A percentile compares a stretch with the other conserved stretches of the same genome.
Evolutionary conservation across 2,797 vertebrate species (phyloP).

Genomic region (Rousettus madagascariensis): DNA sequence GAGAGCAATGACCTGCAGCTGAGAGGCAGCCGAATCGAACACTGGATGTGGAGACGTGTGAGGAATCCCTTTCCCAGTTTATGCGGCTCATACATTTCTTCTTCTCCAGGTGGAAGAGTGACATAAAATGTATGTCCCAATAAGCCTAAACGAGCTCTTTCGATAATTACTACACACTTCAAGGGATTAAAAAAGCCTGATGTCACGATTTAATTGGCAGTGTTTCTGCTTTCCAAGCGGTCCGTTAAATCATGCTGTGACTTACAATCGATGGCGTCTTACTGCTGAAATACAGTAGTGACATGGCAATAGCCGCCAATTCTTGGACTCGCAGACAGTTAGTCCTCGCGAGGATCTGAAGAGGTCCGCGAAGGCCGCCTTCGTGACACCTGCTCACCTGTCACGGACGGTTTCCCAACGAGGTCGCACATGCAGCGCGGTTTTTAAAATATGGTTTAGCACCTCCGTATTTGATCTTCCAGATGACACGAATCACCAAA

Average conservation of each 20-base stretch:
- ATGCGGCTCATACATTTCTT: background rate
- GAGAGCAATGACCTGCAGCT: background rate
- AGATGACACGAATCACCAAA: background rate
- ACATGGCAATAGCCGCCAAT: background rate
- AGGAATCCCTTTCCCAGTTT: background rate
- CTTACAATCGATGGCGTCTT: background rate
- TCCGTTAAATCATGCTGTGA: background rate
- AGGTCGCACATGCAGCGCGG: fast-evolving
- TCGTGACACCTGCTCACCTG: background rate
- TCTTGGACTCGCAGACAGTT: background rate
- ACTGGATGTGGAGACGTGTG: background rate
- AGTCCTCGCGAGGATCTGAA: background rate
- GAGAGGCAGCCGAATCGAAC: background rate
- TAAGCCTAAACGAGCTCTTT: background rate
- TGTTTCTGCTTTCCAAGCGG: background rate
- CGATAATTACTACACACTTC: background rate
- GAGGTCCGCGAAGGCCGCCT: background rate
- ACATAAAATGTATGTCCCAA: background rate
- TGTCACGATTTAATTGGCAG: background rate
- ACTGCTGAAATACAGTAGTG: background rate
- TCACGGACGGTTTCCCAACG: background rate
- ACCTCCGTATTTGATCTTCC: background rate
- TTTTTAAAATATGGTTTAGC: background rate
- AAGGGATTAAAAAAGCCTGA: background rate
- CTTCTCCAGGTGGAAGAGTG: background rate